phyloP scores from a whole-genome alignment of 2,888 invertebrate species.

The Eupithecia vulgata region DNA sequence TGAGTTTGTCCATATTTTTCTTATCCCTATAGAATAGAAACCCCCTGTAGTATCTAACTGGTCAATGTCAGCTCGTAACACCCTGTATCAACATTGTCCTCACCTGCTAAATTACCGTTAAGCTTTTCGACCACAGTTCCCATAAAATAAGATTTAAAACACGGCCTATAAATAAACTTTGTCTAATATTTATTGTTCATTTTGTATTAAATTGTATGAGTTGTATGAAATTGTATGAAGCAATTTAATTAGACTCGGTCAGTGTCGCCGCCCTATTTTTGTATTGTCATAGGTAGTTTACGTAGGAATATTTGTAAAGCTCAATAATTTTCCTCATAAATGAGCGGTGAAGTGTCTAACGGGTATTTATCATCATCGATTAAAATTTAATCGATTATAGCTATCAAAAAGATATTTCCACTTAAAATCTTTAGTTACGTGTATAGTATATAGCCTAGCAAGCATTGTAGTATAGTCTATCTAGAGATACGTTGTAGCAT shows the following conservation, averaged over 20 bases:
- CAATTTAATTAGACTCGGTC: conserved; percentile 71
- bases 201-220: conserved; percentile 26
- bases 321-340: not conserved
- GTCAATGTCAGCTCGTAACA: conserved; percentile 3
- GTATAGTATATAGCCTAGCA: too few relatives aligned
- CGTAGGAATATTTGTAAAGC: conserved; percentile 8
- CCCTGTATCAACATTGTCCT: conserved; percentile 44
- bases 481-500: too few relatives aligned
- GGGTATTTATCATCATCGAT: not conserved
- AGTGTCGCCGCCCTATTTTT: conserved; percentile 57
- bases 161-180: conserved; percentile 67
- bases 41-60: not conserved
- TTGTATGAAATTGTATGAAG: conserved; percentile 51
- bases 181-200: conserved; percentile 62
- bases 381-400: not conserved
- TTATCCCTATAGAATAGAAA: too few relatives aligned
- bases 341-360: not conserved
- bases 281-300: conserved; percentile 42
- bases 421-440: too few relatives aligned
- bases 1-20: not conserved
- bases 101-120: conserved; percentile 74
- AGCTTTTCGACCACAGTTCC: conserved; percentile 78
- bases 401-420: too few relatives aligned
- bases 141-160: conserved; percentile 82
- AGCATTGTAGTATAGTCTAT: too few relatives aligned